Evolutionary conservation across 1,140 invertebrate genomes (phyloP).

Genomic region (Hycleus cichorii): DNA sequence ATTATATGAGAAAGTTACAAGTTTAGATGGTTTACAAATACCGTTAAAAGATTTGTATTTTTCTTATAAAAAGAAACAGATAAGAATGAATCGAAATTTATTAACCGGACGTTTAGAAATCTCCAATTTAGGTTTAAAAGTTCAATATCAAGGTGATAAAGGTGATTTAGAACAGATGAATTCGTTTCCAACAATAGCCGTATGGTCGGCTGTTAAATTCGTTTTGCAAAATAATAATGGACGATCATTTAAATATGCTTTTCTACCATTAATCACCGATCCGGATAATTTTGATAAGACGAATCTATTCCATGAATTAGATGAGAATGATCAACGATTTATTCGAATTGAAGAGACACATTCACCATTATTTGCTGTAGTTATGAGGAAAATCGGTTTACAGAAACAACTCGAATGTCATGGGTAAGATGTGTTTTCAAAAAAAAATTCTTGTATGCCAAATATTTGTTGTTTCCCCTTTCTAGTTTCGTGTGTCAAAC

Average conservation of each 20-base stretch:
- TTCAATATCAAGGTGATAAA: constrained; percentile 51
- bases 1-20: constrained; percentile 69
- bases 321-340: constrained; percentile 46
- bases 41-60: constrained; percentile 75
- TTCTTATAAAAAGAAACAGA: constrained; percentile 47
- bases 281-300: constrained; percentile 69
- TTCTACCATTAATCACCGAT: constrained; percentile 79
- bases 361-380: constrained; percentile 82
- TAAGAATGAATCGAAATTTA: constrained; percentile 41
- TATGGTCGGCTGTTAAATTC: constrained; percentile 83
- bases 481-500: constrained; percentile 69
- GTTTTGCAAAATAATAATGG: constrained; percentile 43
- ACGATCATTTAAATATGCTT: constrained; percentile 54
- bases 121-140: constrained; percentile 57
- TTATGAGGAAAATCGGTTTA: constrained; percentile 74
- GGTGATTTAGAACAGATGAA: constrained; percentile 53
- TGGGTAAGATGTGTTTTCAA: constrained; percentile 41
- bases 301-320: constrained; percentile 52
- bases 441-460: background rate
- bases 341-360: constrained; percentile 48
- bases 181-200: constrained; percentile 81
- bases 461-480: background rate
- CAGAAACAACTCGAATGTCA: constrained; percentile 80
- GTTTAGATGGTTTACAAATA: constrained; percentile 70
- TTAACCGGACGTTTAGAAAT: constrained; percentile 59